Base-by-base conservation (phyloP, 2,888 invertebrate genomes). In the Carabus problematicus region DNA sequence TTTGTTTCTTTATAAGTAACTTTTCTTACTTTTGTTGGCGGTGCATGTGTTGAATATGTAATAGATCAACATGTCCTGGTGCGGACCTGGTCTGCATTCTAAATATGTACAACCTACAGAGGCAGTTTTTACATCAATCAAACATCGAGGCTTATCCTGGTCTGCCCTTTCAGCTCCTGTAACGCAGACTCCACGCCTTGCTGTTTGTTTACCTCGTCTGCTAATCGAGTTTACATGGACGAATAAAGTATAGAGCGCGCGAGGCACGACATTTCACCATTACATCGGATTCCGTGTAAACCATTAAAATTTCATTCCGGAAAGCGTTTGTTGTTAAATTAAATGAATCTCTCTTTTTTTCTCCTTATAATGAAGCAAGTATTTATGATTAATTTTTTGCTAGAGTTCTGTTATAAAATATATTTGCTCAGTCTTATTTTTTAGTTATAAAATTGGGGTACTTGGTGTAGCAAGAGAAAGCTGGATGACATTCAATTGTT, bases 11-110 rank as follows among this genome's bases (percentile, higher is more conserved):
- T 14, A 29, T 43, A 64, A 40, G 43, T 56, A 45, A 56, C 45
- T 64, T 64, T 56, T 56, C 45, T 43, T 56, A 45, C 42, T 64
- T 55, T 64, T 64, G 56, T 58, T 64, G 42, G 16, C 16, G 12
- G 12, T 19, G 18, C 45, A 58, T 58, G 64, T 64, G 56, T 47
- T 64, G 64, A 64, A 64, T 64, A 64, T 16, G 56, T 64, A 64
- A 56, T 64, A 56, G 40, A 64, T 64, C 12, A 47, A n/a, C 52
- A 19, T 52, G 18, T 52, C 52, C 18, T 52, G 18, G 16, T 52
- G 52, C 52, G 19, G 14, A 52, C 52, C 52, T 52, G 52, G 14
- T 52, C 52, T 52, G 52, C 52, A 52, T 52, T 52, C 52, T 52
- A 52, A 52, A 18, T 4, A 8, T 16, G 49, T 0, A 12, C 16